Evolutionary conservation across 1,140 invertebrate genomes (phyloP).

Genomic region (Chelonus insularis): DNA sequence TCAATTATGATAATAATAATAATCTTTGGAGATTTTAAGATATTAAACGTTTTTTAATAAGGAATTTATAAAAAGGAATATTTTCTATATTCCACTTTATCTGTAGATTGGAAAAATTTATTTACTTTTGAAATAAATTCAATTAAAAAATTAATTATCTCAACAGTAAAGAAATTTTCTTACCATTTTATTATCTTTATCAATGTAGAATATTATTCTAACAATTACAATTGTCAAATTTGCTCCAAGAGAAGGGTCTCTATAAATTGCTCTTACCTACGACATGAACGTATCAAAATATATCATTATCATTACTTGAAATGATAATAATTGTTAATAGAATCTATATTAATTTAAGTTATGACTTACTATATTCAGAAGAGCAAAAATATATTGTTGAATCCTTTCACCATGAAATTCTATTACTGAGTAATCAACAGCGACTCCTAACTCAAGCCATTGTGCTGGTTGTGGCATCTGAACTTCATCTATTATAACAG

Average conservation of each 20-base stretch:
- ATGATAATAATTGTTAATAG: too few species aligned
- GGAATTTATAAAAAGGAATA: too few species aligned
- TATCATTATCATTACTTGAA: too few species aligned
- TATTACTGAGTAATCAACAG: conserved; percentile 71
- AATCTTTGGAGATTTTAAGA: too few species aligned
- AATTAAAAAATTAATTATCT: not conserved
- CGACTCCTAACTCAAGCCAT: conserved; percentile 73
- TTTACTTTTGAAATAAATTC: too few species aligned
- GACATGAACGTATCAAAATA: conserved; percentile 19
- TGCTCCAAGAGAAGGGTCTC: conserved; percentile 69
- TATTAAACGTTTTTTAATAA: too few species aligned
- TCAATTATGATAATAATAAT: too few species aligned
- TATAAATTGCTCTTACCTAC: conserved; percentile 74
- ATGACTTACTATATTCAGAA: conserved; percentile 80
- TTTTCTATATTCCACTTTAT: too few species aligned
- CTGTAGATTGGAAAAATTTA: too few species aligned
- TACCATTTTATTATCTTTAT: conserved; percentile 63
- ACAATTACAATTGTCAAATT: conserved; percentile 70
- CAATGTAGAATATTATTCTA: conserved; percentile 66
- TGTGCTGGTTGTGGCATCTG: conserved; percentile 42
- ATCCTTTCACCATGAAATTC: conserved; percentile 71
- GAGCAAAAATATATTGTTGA: conserved; percentile 72
- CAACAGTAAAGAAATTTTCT: conserved; percentile 13
- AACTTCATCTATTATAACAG: conserved; percentile 14
- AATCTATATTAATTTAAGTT: too few species aligned